phyloP scores from a whole-genome alignment of 2,797 vertebrate species.

The Galago senegalensis region DNA sequence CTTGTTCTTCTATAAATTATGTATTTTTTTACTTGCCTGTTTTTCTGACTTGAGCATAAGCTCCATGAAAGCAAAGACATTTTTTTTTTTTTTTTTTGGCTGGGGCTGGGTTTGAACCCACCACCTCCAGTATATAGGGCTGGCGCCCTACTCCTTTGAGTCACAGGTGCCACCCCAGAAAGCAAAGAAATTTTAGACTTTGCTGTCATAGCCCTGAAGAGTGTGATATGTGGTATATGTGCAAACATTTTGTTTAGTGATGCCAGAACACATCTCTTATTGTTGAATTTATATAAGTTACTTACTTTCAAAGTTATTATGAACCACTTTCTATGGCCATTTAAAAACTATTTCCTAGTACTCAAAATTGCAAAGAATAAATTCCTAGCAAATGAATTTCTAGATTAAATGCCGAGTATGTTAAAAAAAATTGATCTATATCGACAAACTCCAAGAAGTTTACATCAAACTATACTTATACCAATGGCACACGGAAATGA shows the following conservation, averaged over 20 bases:
- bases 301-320: neutral
- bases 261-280: neutral
- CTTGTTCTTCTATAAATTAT: neutral
- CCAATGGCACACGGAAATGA: neutral
- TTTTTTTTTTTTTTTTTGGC: neutral
- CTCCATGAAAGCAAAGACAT: neutral
- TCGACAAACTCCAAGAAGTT: neutral
- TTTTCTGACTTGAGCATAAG: neutral
- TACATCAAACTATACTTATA: neutral
- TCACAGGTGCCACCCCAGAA: neutral
- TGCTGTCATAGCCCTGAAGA: neutral
- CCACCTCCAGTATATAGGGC: too few relatives aligned
- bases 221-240: neutral
- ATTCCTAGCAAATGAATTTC: conserved; percentile 16
- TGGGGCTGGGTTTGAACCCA: too few relatives aligned
- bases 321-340: neutral
- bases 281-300: neutral
- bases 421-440: neutral
- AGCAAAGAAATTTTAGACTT: neutral
- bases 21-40: neutral
- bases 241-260: neutral
- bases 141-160: too few relatives aligned
- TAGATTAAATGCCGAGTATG: neutral
- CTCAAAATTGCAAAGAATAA: neutral
- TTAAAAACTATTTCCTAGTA: neutral